These are phyloP conservation scores for Pipistrellus pipistrellus DNA, from an alignment of 2,797 vertebrate species.

Conservation along the genomic window DNA sequence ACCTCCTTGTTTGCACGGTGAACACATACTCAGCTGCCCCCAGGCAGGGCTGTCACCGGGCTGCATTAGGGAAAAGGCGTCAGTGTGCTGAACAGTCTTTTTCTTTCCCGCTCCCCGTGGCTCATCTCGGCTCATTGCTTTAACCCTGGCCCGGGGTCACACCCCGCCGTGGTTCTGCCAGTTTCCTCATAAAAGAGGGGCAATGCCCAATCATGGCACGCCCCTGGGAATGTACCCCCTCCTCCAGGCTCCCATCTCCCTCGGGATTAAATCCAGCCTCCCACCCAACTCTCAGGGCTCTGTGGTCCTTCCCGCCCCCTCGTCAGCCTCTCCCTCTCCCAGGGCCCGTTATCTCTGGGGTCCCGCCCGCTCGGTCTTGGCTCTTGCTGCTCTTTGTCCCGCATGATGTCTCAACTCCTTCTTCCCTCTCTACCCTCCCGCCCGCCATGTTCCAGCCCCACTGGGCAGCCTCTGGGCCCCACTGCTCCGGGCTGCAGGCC, in stretches of 20 bases:
- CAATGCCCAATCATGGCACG: not conserved
- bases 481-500: fast-evolving
- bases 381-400: not conserved
- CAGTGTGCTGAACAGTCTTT: fast-evolving
- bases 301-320: not conserved
- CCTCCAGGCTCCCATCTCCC: not conserved
- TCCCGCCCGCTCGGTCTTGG: not conserved
- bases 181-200: not conserved
- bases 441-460: not conserved
- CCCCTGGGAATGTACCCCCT: too few species aligned
- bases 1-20: not conserved
- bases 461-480: not conserved
- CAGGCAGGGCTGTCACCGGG: fast-evolving
- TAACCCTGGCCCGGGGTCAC: not conserved
- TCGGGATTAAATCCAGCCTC: not conserved
- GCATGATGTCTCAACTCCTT: too few species aligned
- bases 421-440: not conserved
- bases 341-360: fast-evolving
- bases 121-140: fast-evolving
- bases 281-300: not conserved
- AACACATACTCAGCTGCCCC: not conserved
- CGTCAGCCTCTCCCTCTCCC: not conserved
- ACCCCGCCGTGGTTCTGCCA: not conserved
- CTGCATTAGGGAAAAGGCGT: not conserved
- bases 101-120: fast-evolving